Base-by-base conservation (phyloP, 2,113 vertebrate genomes). In the Dasyprocta punctata region DNA sequence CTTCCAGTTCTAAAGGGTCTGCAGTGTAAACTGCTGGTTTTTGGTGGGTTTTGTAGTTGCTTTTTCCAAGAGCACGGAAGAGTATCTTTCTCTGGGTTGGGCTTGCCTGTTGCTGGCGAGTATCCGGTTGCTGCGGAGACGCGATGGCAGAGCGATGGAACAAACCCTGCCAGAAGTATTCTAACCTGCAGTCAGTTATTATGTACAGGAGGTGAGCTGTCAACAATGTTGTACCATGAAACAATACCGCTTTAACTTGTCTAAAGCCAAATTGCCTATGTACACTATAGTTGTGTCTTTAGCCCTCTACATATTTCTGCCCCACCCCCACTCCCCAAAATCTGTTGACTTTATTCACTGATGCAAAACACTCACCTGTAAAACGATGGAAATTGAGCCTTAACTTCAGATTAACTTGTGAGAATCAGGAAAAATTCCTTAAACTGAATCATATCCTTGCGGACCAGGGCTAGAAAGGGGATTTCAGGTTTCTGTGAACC, bases 181-280 rank as follows among this genome's bases (percentile, higher is more conserved):
- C 96, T 94, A 97, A 97, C 97, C 97, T 98, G 98, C 98, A 94
- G 73, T 97, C 77, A 93, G 93, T 97, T 97, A 87, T 90, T 88
- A 63, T 93, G 96, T 96, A 90, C 89, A 96, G 98, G 98, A 98
- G 94, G 95, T 97, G 96, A 98, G 97, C 97, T 91, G 97, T 98
- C 77, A 97, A 98, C 98, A 98, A 97, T 97, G 94, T 88, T 98
- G 97, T 98, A 98, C 98, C 98, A 98, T 96, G 96, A 98, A 98
- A 98, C 98, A 98, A 97, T 99, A 98, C 98, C 98, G 97, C 98
- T 98, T 97, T 98, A 98, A 98, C 98, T 98, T 97, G 98, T 98
- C 98, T 98, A 97, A 98, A 99, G 98, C 98, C 98, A 96, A 98
- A 98, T 97, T 96, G 98, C 97, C 98, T 96, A 80, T 86, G 86